A percentile compares a stretch with the other conserved stretches of the same genome.
Conservation (phyloP, 2,888 invertebrate genomes). For the Alentia gelatinosa region DNA sequence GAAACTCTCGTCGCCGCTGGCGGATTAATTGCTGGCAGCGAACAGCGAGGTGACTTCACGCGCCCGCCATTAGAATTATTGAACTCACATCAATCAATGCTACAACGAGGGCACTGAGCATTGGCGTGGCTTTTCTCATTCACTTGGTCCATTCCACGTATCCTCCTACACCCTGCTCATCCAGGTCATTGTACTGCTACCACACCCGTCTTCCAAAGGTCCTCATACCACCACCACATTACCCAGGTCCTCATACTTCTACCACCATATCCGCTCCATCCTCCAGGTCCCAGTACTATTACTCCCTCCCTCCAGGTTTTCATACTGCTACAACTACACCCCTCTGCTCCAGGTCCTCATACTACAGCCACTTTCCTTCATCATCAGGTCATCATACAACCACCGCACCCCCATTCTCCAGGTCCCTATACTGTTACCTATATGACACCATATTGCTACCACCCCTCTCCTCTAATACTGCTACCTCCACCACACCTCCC, state of each 20-base stretch:
- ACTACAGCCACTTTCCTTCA: neutral
- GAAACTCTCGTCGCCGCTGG: neutral
- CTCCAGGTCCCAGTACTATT: neutral
- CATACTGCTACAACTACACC: neutral
- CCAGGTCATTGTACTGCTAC: neutral
- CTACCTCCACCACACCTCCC: neutral
- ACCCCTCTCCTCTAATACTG: neutral
- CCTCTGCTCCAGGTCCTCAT: neutral
- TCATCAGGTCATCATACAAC: no score
- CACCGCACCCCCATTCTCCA: neutral
- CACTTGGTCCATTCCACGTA: neutral
- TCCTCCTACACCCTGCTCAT: neutral
- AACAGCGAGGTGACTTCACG: neutral
- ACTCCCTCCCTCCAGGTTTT: neutral
- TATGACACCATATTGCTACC: neutral
- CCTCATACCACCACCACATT: neutral
- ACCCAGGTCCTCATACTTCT: neutral
- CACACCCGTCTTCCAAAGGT: neutral
- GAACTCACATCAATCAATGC: slow-evolving; percentile 44
- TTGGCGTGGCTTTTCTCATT: slow-evolving; percentile 21
- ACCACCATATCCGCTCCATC: neutral
- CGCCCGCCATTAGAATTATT: slow-evolving; percentile 32
- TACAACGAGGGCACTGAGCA: neutral
- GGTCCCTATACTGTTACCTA: neutral
- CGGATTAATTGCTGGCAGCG: slow-evolving; percentile 33